Evolutionary conservation across 2,797 vertebrate species (phyloP).

Genomic region (Gallirallus australis): DNA sequence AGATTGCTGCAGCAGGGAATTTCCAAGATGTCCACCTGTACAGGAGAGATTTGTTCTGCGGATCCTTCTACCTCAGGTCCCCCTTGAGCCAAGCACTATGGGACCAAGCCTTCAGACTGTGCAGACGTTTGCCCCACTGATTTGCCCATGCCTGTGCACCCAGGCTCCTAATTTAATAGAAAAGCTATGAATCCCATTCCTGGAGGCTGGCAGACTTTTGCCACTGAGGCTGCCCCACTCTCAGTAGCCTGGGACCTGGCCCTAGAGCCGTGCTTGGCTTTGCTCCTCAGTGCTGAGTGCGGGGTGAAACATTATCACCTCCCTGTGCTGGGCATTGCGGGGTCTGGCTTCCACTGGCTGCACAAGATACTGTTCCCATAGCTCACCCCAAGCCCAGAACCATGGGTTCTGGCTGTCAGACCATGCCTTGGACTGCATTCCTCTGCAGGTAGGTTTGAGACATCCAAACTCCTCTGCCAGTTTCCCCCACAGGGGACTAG

Average conservation of each 20-base stretch:
- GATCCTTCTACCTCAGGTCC: background rate
- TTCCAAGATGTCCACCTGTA: background rate
- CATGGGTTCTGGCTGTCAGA: background rate
- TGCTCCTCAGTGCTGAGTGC: background rate
- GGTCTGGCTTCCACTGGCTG: accelerated
- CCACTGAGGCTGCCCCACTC: background rate
- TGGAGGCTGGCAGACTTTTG: background rate
- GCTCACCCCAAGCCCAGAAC: background rate
- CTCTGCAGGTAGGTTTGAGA: background rate
- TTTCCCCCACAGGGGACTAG: accelerated
- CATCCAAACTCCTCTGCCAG: background rate
- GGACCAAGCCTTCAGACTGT: background rate
- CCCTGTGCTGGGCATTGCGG: accelerated
- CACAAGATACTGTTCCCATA: background rate
- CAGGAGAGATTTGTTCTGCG: background rate
- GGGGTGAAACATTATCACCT: background rate
- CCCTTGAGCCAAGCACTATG: background rate
- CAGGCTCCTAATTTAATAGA: background rate
- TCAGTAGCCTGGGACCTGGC: background rate
- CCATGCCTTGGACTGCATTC: background rate
- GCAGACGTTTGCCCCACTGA: background rate
- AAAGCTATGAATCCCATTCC: background rate
- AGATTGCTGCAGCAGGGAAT: background rate
- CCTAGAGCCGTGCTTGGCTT: background rate
- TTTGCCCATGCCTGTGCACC: background rate